Percentiles rank a stretch among this genome's conserved stretches.
Evolutionary conservation across 1,140 invertebrate species (phyloP).

Genomic region (Phortica variegata): DNA sequence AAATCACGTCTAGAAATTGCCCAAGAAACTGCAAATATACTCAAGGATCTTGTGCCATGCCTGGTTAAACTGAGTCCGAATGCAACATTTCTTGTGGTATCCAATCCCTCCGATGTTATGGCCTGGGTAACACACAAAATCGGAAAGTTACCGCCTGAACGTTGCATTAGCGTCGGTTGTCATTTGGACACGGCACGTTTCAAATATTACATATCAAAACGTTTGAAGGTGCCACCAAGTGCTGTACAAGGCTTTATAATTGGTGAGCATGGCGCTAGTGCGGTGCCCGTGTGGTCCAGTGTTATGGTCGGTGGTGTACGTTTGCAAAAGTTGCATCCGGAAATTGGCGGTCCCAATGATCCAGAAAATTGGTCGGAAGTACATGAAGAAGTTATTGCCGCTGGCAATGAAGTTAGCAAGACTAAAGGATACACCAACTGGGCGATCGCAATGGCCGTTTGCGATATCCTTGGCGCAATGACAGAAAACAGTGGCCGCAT

Average conservation of each 20-base stretch:
- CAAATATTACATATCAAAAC: conserved; percentile 78
- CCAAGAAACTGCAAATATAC: conserved; percentile 82
- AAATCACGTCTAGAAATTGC: conserved; percentile 78
- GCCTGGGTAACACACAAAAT: conserved; percentile 87
- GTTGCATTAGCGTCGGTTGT: conserved; percentile 84
- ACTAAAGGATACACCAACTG: conserved; percentile 84
- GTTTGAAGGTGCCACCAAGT: conserved; percentile 70
- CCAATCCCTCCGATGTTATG: conserved; percentile 85
- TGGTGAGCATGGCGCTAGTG: conserved; percentile 76
- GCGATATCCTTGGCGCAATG: conserved; percentile 68
- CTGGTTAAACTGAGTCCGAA: conserved; percentile 81
- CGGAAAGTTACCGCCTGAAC: conserved; percentile 77
- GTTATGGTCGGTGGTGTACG: conserved; percentile 82
- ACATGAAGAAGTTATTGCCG: conserved; percentile 73
- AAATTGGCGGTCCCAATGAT: conserved; percentile 69
- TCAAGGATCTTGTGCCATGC: conserved; percentile 75
- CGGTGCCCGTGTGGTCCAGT: conserved; percentile 87
- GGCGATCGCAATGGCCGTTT: conserved; percentile 79
- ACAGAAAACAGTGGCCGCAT: conserved; percentile 72
- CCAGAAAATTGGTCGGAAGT: conserved; percentile 72
- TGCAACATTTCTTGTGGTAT: conserved; percentile 77
- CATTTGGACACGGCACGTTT: conserved; percentile 85
- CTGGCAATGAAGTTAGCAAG: conserved; percentile 81
- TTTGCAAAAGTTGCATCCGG: conserved; percentile 70
- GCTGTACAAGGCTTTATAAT: conserved; percentile 85